Evolutionary conservation across 2,888 invertebrate species (phyloP).

Genomic region (Odontocolon sp.): DNA sequence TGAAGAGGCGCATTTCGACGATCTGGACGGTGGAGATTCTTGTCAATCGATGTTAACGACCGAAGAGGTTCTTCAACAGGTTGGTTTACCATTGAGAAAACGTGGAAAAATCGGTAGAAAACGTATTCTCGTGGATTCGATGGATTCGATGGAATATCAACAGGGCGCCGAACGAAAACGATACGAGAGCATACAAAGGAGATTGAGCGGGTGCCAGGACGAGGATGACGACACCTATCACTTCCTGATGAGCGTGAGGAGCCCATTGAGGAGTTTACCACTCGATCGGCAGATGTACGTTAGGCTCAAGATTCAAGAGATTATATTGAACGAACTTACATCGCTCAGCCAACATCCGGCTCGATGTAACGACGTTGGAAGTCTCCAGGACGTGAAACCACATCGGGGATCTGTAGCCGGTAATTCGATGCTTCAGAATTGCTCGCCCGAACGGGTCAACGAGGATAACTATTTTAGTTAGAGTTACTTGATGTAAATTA

Average conservation of each 20-base stretch:
- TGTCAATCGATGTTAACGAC: conserved; percentile 69
- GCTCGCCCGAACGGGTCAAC: conserved; percentile 57
- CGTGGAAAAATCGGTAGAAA: conserved; percentile 67
- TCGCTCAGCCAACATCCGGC: conserved; percentile 66
- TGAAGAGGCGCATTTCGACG: conserved; percentile 71
- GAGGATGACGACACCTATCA: conserved; percentile 73
- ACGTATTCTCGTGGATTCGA: conserved; percentile 62
- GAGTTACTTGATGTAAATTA: background rate
- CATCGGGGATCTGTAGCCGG: conserved; percentile 13
- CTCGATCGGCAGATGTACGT: conserved; percentile 73
- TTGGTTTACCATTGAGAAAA: conserved; percentile 66
- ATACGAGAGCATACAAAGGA: conserved; percentile 65
- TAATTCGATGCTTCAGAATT: conserved; percentile 57
- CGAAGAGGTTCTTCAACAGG: conserved; percentile 69
- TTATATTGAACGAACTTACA: conserved; percentile 72
- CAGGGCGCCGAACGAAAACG: conserved; percentile 68
- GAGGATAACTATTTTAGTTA: conserved; percentile 60
- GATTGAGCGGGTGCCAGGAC: conserved; percentile 62
- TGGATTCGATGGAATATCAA: conserved; percentile 68
- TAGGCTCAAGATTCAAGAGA: conserved; percentile 71
- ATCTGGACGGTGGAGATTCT: conserved; percentile 70
- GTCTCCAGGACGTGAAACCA: conserved; percentile 64
- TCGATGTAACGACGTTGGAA: conserved; percentile 58
- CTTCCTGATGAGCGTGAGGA: conserved; percentile 72
- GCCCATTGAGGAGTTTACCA: conserved; percentile 69